Evolutionary conservation across 2,113 vertebrate genomes (phyloP).

Genomic region (Prietella phreatophila): DNA sequence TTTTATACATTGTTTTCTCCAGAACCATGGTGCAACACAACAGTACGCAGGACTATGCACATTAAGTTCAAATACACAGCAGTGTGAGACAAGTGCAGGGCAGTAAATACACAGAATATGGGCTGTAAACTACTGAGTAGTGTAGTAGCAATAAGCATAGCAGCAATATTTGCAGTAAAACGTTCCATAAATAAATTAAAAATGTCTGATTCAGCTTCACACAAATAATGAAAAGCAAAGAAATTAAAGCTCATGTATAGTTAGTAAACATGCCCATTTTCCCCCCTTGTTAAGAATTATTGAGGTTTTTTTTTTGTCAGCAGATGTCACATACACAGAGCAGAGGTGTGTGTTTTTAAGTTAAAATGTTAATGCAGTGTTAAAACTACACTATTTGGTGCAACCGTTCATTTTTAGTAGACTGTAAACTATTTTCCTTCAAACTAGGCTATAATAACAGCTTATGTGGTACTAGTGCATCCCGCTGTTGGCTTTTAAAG

Average conservation of each 20-base stretch:
- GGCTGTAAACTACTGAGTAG: not conserved
- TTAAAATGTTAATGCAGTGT: not conserved
- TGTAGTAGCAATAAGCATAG: not conserved
- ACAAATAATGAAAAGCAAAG: not conserved
- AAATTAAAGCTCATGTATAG: not conserved
- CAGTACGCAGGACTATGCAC: no score
- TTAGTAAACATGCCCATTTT: not conserved
- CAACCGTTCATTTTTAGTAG: not conserved
- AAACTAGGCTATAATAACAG: not conserved
- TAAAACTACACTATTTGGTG: not conserved
- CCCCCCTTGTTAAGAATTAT: not conserved
- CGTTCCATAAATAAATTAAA: not conserved
- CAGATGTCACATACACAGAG: not conserved
- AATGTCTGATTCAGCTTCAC: not conserved
- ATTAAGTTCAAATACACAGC: not conserved
- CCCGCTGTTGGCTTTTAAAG: not conserved
- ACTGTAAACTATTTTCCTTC: not conserved
- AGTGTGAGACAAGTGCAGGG: not conserved
- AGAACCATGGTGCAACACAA: not conserved
- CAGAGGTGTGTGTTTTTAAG: not conserved
- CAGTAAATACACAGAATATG: not conserved
- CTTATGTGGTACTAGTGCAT: not conserved
- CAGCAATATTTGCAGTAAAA: not conserved
- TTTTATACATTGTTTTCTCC: not conserved
- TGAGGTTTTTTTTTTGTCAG: not conserved